phyloP scores from a whole-genome alignment of 2,888 invertebrate species.

The Drosophila hamatofila region DNA sequence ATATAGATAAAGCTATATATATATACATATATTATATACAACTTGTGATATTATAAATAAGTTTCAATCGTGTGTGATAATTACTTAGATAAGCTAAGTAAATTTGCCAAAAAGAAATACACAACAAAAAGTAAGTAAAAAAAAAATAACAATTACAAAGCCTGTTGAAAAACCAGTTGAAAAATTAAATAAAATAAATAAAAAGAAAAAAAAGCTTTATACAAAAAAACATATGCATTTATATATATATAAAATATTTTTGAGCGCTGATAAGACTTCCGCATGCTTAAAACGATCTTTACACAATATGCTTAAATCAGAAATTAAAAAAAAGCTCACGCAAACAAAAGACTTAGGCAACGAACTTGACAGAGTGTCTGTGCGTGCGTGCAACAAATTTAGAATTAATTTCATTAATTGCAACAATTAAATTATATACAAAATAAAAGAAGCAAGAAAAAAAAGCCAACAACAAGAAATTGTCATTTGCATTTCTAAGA shows the following conservation, averaged over 20 bases:
- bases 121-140: slow-evolving; percentile 58
- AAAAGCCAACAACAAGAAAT: slow-evolving; percentile 17
- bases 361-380: slow-evolving; percentile 56
- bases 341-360: slow-evolving; percentile 75
- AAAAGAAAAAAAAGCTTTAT: slow-evolving; percentile 3
- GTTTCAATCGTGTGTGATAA: slow-evolving; percentile 58
- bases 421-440: slow-evolving; percentile 64
- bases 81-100: slow-evolving; percentile 39
- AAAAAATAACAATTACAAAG: slow-evolving; percentile 34
- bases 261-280: slow-evolving; percentile 74
- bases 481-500: slow-evolving; percentile 50
- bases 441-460: slow-evolving; percentile 31
- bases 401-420: slow-evolving; percentile 66
- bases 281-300: slow-evolving; percentile 73
- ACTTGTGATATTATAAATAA: slow-evolving; percentile 70
- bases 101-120: slow-evolving; percentile 42
- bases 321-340: slow-evolving; percentile 57
- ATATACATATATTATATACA: slow-evolving; percentile 28
- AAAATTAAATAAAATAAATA: slow-evolving; percentile 37
- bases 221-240: slow-evolving; percentile 9
- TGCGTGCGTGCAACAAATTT: slow-evolving; percentile 50
- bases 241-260: slow-evolving; percentile 20
- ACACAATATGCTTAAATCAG: slow-evolving; percentile 59
- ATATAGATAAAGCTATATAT: slow-evolving; percentile 14
- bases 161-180: slow-evolving; percentile 60